Percentiles rank a stretch among this genome's conserved stretches.
Conservation (phyloP, 2,888 invertebrate species). For the Myathropa florea region DNA sequence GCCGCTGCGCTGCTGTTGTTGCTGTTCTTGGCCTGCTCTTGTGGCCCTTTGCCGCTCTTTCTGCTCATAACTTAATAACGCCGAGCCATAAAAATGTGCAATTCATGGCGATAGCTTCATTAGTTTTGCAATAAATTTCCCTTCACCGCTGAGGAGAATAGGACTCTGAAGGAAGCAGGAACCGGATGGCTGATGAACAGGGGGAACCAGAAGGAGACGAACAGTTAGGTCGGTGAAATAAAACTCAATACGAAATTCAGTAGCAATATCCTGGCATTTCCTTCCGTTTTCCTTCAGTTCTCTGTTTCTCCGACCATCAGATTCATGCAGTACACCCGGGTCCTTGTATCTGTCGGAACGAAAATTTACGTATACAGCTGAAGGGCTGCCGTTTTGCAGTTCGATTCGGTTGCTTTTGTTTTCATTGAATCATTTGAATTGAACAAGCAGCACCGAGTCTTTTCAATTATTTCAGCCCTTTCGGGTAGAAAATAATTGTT, state of each 20-base stretch:
- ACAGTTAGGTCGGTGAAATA: background rate
- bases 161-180: too few species aligned
- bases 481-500: background rate
- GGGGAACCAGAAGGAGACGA: background rate
- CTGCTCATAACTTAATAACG: slow-evolving; percentile 4
- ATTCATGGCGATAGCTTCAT: background rate
- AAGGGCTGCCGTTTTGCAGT: too few species aligned
- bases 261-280: background rate
- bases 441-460: background rate
- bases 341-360: background rate
- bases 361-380: too few species aligned
- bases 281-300: background rate
- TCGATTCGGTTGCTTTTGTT: background rate
- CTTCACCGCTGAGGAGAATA: background rate
- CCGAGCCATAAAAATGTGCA: background rate
- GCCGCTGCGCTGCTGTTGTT: background rate
- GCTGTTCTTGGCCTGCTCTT: background rate
- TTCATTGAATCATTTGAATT: background rate
- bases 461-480: background rate
- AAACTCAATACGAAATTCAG: background rate
- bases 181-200: background rate
- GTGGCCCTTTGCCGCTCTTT: too few species aligned
- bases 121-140: background rate
- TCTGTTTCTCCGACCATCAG: background rate
- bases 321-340: background rate